These are phyloP conservation scores for Rhagonycha lutea DNA, from an alignment of 2,888 invertebrate genomes.

Conservation along the genomic window DNA sequence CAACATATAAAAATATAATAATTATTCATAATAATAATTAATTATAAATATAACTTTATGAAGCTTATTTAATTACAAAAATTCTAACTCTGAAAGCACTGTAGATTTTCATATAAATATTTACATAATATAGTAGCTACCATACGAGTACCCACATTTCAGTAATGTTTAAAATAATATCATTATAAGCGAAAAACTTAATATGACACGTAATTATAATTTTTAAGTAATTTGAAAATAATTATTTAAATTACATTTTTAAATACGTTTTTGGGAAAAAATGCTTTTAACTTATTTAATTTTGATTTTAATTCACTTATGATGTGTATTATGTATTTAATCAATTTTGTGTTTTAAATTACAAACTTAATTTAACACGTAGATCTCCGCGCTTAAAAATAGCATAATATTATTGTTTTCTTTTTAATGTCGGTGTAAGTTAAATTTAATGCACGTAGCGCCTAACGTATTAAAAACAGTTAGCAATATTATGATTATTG, in stretches of 20 bases:
- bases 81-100: not conserved
- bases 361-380: not conserved
- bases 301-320: not conserved
- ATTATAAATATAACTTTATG: not conserved
- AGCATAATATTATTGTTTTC: too few species aligned
- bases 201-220: not conserved
- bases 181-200: not conserved
- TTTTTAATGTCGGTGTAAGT: too few species aligned
- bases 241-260: not conserved
- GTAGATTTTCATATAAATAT: not conserved
- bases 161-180: not conserved
- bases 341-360: not conserved
- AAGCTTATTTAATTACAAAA: not conserved
- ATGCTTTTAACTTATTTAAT: not conserved
- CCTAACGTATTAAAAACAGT: too few species aligned
- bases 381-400: too few species aligned
- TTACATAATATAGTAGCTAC: too few species aligned
- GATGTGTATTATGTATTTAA: not conserved
- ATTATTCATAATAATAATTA: too few species aligned
- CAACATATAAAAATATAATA: too few species aligned
- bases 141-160: not conserved
- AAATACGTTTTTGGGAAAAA: not conserved
- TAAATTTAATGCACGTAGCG: too few species aligned
- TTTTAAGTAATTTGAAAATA: not conserved
- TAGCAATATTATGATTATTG: too few species aligned